Evolutionary conservation across 1,140 invertebrate genomes (phyloP).

Genomic region (Diachasma alloeum): DNA sequence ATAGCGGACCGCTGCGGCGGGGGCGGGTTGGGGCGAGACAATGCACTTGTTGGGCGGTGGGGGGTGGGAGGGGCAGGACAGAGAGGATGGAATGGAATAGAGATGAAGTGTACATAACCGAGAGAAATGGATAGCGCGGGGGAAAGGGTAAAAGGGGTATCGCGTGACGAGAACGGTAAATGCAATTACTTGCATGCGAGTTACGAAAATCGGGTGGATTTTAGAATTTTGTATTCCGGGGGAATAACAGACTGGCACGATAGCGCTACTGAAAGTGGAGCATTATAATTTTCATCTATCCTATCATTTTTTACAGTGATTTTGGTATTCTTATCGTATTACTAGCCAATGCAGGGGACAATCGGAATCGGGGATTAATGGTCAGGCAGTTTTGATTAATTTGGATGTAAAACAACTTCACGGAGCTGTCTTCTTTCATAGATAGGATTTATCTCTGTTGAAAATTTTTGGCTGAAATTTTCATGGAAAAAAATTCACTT

Average conservation of each 20-base stretch:
- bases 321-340: too few species aligned
- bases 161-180: constrained; percentile 28
- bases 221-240: constrained; percentile 9
- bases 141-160: constrained; percentile 3
- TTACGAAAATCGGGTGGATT: constrained; percentile 12
- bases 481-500: too few species aligned
- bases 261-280: not conserved
- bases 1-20: not conserved
- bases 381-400: too few species aligned
- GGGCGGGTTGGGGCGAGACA: not conserved
- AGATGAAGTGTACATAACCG: not conserved
- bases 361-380: too few species aligned
- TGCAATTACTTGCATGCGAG: constrained; percentile 32
- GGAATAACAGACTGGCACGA: not conserved
- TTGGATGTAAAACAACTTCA: too few species aligned
- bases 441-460: too few species aligned
- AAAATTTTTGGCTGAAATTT: too few species aligned
- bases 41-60: not conserved
- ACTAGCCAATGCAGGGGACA: too few species aligned
- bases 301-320: not conserved
- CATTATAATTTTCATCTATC: not conserved
- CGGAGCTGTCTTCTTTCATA: too few species aligned
- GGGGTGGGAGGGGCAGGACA: not conserved
- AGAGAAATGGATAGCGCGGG: not conserved
- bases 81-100: not conserved